phyloP scores from a whole-genome alignment of 2,888 invertebrate genomes.

The Rotaria macrura region DNA sequence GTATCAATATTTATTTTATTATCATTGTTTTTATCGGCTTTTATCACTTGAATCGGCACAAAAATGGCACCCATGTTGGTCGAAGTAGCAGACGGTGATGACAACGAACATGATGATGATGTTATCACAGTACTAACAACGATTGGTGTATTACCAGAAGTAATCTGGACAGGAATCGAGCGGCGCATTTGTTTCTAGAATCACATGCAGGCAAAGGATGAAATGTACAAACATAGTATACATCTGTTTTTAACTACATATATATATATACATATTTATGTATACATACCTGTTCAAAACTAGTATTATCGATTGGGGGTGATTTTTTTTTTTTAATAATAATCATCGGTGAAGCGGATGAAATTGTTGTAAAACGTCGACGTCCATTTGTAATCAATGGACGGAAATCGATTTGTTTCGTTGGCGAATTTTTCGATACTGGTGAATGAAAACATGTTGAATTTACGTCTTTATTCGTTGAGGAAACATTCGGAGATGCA shows the following conservation, averaged over 20 bases:
- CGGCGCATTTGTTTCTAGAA: neutral
- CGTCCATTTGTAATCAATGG: conserved; percentile 6
- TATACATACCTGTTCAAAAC: neutral
- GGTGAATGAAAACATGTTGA: neutral
- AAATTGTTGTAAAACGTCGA: neutral
- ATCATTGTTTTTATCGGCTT: neutral
- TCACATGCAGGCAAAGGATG: neutral
- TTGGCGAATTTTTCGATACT: neutral
- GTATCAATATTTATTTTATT: neutral
- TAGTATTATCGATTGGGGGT: neutral
- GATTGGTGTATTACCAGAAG: neutral
- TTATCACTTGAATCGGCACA: neutral
- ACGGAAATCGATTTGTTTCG: neutral
- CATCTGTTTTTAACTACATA: neutral
- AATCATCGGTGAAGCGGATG: neutral
- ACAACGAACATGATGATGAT: neutral
- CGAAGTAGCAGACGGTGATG: neutral
- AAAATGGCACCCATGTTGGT: neutral
- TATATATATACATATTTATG: too few species aligned
- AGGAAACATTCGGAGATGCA: neutral
- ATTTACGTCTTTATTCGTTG: neutral
- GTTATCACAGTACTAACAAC: neutral
- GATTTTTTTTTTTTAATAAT: neutral
- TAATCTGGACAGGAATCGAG: neutral
- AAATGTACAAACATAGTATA: neutral